These are phyloP conservation scores for Clarias fuscus DNA, from an alignment of 2,797 vertebrate genomes.

Conservation along the genomic window DNA sequence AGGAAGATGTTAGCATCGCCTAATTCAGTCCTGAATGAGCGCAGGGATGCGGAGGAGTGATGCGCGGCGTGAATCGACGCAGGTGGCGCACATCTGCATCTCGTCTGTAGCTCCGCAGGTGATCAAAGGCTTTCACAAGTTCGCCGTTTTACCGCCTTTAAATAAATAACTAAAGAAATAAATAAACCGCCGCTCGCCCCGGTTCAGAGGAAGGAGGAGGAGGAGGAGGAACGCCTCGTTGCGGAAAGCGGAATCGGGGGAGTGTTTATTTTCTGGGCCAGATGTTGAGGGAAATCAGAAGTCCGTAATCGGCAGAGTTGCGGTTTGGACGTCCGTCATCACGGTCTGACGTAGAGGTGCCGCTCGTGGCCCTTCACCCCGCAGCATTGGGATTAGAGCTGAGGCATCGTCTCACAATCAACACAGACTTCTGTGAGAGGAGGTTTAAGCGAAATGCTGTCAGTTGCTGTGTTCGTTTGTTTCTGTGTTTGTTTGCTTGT, in stretches of 20 bases:
- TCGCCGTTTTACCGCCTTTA: slow-evolving; percentile 56
- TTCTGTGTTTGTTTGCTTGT: no score
- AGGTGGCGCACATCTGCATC: slow-evolving; percentile 62
- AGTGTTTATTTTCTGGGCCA: not conserved
- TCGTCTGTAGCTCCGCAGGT: slow-evolving; percentile 70
- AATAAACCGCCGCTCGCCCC: no score
- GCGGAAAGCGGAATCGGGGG: not conserved
- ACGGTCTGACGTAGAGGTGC: not conserved
- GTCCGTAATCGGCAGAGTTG: not conserved
- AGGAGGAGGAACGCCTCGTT: not conserved
- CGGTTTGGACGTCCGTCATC: not conserved
- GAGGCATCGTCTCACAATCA: not conserved
- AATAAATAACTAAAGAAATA: not conserved
- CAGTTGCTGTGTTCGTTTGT: no score
- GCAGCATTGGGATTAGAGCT: not conserved
- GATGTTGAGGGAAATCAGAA: not conserved
- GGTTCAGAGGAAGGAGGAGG: not conserved
- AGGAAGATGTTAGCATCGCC: slow-evolving; percentile 2
- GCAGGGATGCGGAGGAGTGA: not conserved
- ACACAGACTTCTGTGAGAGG: not conserved
- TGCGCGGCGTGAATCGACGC: slow-evolving; percentile 55
- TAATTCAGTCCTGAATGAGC: slow-evolving; percentile 3
- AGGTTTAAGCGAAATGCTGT: no score
- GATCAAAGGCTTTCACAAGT: slow-evolving; percentile 69
- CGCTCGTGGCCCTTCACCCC: not conserved